phyloP scores from a whole-genome alignment of 2,797 vertebrate species.

The Gadopsis marmoratus region DNA sequence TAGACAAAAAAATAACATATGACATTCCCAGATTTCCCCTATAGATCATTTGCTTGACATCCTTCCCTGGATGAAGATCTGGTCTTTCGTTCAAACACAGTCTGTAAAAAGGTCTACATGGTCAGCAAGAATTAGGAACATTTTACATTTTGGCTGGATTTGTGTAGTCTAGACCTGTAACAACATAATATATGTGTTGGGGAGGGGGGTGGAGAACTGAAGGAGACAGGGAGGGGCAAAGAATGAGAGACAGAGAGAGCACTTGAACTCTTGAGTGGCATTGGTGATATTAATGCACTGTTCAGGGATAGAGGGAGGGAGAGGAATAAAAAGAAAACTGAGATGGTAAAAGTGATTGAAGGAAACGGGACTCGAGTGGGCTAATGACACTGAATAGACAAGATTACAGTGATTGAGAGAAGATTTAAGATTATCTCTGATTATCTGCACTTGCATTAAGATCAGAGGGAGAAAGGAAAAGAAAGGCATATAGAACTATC shows the following conservation, averaged over 20 bases:
- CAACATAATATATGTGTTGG: background rate
- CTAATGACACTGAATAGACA: slow-evolving; percentile 60
- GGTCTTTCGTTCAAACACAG: background rate
- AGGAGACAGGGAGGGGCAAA: slow-evolving; percentile 22
- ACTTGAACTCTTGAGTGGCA: slow-evolving; percentile 66
- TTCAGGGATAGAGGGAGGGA: slow-evolving; percentile 21
- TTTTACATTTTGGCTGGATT: background rate
- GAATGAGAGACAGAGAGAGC: slow-evolving; percentile 32
- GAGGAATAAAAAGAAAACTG: slow-evolving; percentile 31
- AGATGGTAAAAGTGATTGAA: slow-evolving; percentile 56
- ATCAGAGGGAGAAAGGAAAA: slow-evolving; percentile 39
- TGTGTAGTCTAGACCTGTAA: background rate
- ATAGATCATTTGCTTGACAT: background rate
- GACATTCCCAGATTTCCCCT: background rate
- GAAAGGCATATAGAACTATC: slow-evolving; percentile 1
- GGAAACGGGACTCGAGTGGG: slow-evolving; percentile 50
- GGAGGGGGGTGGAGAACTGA: background rate
- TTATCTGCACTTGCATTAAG: slow-evolving; percentile 61
- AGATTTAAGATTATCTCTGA: slow-evolving; percentile 65
- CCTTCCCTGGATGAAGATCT: background rate
- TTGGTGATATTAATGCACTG: slow-evolving; percentile 53
- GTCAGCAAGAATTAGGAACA: background rate
- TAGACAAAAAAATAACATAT: background rate
- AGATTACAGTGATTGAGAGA: slow-evolving; percentile 71
- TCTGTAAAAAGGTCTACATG: background rate